These are phyloP conservation scores for Leptopilina syphax DNA, from an alignment of 2,888 invertebrate genomes.

Conservation along the genomic window DNA sequence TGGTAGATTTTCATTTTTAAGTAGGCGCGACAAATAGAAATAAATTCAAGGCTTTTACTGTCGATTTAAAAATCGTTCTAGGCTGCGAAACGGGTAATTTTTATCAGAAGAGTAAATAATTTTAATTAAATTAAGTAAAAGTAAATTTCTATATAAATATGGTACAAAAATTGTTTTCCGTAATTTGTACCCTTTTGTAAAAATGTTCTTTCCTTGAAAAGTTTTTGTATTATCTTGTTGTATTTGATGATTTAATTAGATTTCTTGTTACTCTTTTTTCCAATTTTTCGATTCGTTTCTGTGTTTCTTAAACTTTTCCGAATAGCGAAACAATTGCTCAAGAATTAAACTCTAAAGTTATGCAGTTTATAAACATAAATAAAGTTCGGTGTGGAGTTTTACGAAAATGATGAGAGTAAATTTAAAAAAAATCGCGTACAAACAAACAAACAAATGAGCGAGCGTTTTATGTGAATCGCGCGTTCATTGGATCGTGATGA, in stretches of 20 bases:
- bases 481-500: conserved; percentile 70
- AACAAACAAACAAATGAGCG: background rate
- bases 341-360: background rate
- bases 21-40: conserved; percentile 9
- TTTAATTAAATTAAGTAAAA: background rate
- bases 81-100: conserved; percentile 19
- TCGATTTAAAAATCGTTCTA: background rate
- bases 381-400: conserved; percentile 5
- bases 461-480: background rate
- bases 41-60: conserved; percentile 1
- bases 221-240: background rate
- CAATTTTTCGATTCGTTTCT: background rate
- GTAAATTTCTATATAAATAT: background rate
- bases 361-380: background rate
- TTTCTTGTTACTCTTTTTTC: conserved; percentile 1
- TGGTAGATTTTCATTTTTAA: conserved; percentile 31
- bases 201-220: background rate
- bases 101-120: conserved; percentile 8
- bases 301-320: background rate
- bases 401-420: conserved; percentile 24
- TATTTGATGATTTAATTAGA: conserved; percentile 1
- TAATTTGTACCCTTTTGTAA: conserved; percentile 14
- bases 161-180: background rate
- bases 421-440: conserved; percentile 27
- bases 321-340: conserved; percentile 35